These are phyloP conservation scores for Mustelus asterias DNA, from an alignment of 2,113 vertebrate species.

Conservation along the genomic window DNA sequence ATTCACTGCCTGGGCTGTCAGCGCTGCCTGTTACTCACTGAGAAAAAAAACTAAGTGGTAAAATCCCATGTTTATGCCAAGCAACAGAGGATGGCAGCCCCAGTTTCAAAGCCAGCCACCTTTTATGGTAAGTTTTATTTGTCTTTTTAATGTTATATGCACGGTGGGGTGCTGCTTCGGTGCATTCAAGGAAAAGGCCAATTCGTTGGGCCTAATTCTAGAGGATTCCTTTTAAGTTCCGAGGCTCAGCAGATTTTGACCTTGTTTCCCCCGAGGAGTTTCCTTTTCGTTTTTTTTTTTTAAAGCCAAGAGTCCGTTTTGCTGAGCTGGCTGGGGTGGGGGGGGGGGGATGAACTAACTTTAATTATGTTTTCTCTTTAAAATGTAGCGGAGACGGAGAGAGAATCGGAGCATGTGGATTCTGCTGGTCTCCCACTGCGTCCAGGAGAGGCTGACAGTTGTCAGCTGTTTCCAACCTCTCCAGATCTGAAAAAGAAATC, in stretches of 20 bases:
- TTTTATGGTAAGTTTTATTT: slow-evolving; percentile 18
- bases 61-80: not conserved
- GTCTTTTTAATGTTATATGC: not conserved
- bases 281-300: not conserved
- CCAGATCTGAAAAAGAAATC: slow-evolving; percentile 85
- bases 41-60: not conserved
- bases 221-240: not conserved
- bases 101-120: not conserved
- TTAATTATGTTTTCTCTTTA: not conserved
- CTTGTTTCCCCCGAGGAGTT: not conserved
- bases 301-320: not conserved
- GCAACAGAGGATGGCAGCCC: not conserved
- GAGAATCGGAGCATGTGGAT: slow-evolving; percentile 77
- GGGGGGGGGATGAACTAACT: not conserved
- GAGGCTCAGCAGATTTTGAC: not conserved
- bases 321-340: not conserved
- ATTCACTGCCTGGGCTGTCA: not conserved
- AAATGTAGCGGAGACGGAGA: slow-evolving; percentile 78
- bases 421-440: slow-evolving; percentile 72
- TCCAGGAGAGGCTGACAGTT: slow-evolving; percentile 62
- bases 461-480: slow-evolving; percentile 69
- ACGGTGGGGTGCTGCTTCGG: not conserved
- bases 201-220: not conserved
- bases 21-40: not conserved
- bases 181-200: not conserved